A percentile compares a stretch with the other conserved stretches of the same genome.
phyloP scores from a whole-genome alignment of 1,140 invertebrate species.

The Drosophila willistoni region DNA sequence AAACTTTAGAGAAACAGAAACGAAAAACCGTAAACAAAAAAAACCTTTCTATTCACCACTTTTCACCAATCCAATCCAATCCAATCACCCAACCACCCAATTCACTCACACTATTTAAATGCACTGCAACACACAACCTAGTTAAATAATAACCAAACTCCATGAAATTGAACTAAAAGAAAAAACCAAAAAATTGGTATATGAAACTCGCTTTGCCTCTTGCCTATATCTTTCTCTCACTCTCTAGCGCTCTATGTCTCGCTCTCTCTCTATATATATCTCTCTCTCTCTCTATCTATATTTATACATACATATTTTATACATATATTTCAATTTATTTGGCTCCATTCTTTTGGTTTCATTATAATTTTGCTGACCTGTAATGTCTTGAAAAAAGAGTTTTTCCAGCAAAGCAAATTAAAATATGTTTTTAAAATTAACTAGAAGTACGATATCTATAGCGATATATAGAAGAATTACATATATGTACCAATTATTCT shows the following conservation, averaged over 20 bases:
- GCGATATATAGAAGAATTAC: not conserved
- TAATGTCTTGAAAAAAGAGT: slow-evolving; percentile 1
- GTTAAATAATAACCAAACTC: not conserved
- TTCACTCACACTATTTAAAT: slow-evolving; percentile 12
- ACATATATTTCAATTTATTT: not conserved
- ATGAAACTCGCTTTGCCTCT: slow-evolving; percentile 5
- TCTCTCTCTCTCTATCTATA: not conserved
- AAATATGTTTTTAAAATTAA: not conserved
- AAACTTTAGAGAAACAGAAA: not conserved
- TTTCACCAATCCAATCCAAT: not conserved
- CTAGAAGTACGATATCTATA: not conserved
- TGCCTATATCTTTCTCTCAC: slow-evolving; percentile 18
- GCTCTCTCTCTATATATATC: slow-evolving; percentile 17
- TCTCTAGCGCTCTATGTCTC: slow-evolving; percentile 39
- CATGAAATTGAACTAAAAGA: not conserved
- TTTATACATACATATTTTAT: not conserved
- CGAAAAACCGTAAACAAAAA: not conserved
- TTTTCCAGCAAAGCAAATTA: not conserved
- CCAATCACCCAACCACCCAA: not conserved
- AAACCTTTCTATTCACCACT: not conserved
- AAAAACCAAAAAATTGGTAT: not conserved
- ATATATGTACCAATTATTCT: not conserved
- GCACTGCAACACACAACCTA: slow-evolving; percentile 3
- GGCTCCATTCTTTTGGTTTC: slow-evolving; percentile 2
- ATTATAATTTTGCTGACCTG: slow-evolving; percentile 6